A percentile compares a stretch with the other conserved stretches of the same genome.
Conservation (phyloP, 2,888 invertebrate genomes). For the Petrophora chlorosata region DNA sequence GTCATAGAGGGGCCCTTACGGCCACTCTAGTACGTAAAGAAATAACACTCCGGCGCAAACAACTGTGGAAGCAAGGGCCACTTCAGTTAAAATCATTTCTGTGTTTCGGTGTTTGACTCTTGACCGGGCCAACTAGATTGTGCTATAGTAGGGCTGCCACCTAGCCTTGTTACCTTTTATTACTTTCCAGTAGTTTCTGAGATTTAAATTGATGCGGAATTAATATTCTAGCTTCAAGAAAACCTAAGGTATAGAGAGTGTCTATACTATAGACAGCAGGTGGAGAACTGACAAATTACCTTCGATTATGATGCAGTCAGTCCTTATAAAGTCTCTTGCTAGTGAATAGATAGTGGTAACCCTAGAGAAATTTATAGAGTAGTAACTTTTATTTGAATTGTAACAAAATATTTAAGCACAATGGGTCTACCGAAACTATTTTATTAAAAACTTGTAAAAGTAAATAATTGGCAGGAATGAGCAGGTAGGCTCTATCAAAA, state of each 20-base stretch:
- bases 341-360: background rate
- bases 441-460: constrained; percentile 1
- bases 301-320: no score
- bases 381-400: background rate
- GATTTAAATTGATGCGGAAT: no score
- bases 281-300: no score
- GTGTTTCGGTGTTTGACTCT: constrained; percentile 52
- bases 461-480: no score
- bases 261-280: no score
- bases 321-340: no score
- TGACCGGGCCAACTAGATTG: constrained; percentile 29
- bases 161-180: background rate
- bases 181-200: background rate
- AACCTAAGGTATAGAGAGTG: no score
- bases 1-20: constrained; percentile 21
- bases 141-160: constrained; percentile 10
- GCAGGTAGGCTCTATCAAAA: no score
- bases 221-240: no score
- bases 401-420: background rate
- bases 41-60: constrained; percentile 61
- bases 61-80: constrained; percentile 49
- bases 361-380: background rate
- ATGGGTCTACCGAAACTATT: background rate
- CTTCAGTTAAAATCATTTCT: constrained; percentile 75
- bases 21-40: constrained; percentile 31